Evolutionary conservation across 1,140 invertebrate genomes (phyloP).

Genomic region (Choristoneura fumiferana): DNA sequence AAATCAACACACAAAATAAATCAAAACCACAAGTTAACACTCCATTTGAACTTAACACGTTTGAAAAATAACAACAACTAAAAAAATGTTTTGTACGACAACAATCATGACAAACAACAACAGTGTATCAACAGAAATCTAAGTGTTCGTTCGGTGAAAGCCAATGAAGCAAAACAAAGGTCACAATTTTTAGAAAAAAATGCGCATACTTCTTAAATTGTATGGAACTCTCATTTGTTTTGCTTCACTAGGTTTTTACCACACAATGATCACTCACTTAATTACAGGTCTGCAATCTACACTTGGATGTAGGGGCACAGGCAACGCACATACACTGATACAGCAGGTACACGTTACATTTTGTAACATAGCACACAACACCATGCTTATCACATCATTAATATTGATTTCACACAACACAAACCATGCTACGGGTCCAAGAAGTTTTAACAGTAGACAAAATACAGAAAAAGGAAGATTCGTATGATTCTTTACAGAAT

Average conservation of each 20-base stretch:
- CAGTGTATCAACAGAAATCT: constrained; percentile 14
- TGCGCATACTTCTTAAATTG: background rate
- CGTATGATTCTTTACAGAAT: too few relatives aligned
- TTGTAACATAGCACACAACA: background rate
- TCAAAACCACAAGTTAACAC: too few relatives aligned
- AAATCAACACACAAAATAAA: too few relatives aligned
- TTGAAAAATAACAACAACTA: background rate
- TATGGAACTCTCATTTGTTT: background rate
- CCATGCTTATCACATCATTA: constrained; percentile 3
- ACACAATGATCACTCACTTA: constrained; percentile 1
- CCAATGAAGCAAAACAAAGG: constrained; percentile 2
- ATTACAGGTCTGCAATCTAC: constrained; percentile 55
- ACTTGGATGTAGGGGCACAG: constrained; percentile 66
- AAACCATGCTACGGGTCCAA: background rate
- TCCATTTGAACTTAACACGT: too few relatives aligned
- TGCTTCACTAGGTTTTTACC: background rate
- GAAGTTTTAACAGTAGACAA: too few relatives aligned
- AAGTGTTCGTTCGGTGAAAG: constrained; percentile 15
- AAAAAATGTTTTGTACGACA: background rate
- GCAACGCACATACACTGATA: constrained; percentile 53
- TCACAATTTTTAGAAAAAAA: background rate
- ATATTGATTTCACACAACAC: background rate
- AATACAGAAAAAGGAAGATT: too few relatives aligned
- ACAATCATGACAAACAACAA: constrained; percentile 11
- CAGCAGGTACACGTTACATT: background rate